These are phyloP conservation scores for Xiphophorus couchianus DNA, from an alignment of 2,113 vertebrate species.

Conservation along the genomic window DNA sequence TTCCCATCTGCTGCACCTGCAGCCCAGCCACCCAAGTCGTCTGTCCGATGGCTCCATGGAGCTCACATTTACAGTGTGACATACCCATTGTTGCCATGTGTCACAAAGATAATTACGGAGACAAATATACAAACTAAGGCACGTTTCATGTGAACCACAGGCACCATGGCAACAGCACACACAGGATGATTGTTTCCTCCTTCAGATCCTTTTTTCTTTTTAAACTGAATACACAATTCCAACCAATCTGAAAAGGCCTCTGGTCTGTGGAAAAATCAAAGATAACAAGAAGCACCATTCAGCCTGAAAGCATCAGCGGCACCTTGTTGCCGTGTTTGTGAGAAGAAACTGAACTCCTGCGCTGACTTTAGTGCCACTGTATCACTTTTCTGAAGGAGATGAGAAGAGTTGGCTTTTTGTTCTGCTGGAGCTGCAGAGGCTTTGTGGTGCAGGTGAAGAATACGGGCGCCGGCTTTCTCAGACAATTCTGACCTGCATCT, in stretches of 20 bases:
- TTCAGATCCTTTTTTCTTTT: conserved; percentile 25
- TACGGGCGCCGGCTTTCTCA: conserved; percentile 45
- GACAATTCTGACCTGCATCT: conserved; percentile 49
- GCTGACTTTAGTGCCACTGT: conserved; percentile 53
- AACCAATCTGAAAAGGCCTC: conserved; percentile 42
- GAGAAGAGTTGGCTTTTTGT: conserved; percentile 34
- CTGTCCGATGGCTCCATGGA: background rate
- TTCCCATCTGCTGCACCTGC: background rate
- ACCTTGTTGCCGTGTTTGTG: background rate
- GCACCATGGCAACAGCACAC: conserved; percentile 66
- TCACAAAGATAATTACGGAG: conserved; percentile 26
- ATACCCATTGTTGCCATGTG: background rate
- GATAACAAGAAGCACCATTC: background rate
- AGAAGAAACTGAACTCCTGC: conserved; percentile 21
- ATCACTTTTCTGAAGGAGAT: conserved; percentile 40
- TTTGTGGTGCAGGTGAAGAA: conserved; percentile 65
- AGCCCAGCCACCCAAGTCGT: background rate
- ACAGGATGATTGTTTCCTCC: conserved; percentile 41
- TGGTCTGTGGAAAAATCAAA: conserved; percentile 20
- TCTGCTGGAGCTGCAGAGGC: conserved; percentile 39
- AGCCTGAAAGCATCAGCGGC: conserved; percentile 37
- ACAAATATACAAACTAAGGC: conserved; percentile 39
- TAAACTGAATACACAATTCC: conserved; percentile 28
- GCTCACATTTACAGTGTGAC: background rate
- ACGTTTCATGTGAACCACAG: conserved; percentile 29